A percentile compares a stretch with the other conserved stretches of the same genome.
Conservation (phyloP, 2,888 invertebrate genomes). For the Trypoxylon attenuatum region DNA sequence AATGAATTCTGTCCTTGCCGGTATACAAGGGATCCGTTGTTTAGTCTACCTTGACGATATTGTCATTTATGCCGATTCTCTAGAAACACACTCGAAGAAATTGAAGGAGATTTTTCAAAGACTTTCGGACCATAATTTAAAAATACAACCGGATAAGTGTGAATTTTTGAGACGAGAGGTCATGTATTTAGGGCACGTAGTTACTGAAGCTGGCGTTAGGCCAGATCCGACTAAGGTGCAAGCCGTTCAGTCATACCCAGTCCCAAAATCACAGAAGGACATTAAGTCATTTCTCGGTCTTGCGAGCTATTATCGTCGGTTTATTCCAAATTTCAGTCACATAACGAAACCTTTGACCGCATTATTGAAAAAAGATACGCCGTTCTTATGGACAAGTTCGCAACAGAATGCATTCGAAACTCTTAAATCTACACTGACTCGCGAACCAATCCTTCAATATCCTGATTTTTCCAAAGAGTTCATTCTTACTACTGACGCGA, state of each 20-base stretch:
- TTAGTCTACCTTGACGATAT: neutral
- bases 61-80: neutral
- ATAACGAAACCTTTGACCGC: neutral
- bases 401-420: slow-evolving; percentile 13
- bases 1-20: neutral
- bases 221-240: neutral
- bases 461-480: slow-evolving; percentile 44
- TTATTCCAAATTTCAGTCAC: neutral
- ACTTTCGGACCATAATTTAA: neutral
- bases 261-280: neutral
- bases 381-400: neutral
- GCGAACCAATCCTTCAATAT: slow-evolving; percentile 41
- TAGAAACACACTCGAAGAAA: neutral
- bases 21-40: neutral
- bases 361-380: neutral
- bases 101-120: neutral
- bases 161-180: neutral
- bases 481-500: slow-evolving; percentile 65
- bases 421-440: slow-evolving; percentile 1
- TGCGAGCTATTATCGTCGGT: neutral
- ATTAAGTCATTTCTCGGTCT: neutral
- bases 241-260: neutral
- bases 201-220: neutral
- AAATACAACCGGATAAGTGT: neutral
- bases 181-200: neutral